A percentile compares a stretch with the other conserved stretches of the same genome.
Evolutionary conservation across 1,140 invertebrate species (phyloP).

Genomic region (Rhopalosiphum padi): DNA sequence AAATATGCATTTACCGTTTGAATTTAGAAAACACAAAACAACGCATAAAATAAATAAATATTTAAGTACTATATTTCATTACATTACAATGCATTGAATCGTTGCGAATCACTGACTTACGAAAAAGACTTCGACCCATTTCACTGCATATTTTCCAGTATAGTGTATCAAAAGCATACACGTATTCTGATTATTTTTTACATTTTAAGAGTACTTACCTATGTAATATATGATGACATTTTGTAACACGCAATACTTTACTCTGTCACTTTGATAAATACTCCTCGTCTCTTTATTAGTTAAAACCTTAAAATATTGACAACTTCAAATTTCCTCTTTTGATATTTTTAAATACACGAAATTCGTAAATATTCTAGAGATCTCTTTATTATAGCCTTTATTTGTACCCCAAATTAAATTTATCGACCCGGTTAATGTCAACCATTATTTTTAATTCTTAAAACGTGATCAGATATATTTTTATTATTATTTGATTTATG

Average conservation of each 20-base stretch:
- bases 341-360: background rate
- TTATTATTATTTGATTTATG: background rate
- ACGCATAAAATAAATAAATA: background rate
- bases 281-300: background rate
- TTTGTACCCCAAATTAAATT: background rate
- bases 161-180: background rate
- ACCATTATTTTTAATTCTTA: background rate
- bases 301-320: background rate
- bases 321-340: background rate
- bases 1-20: background rate
- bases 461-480: conserved; percentile 1
- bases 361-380: background rate
- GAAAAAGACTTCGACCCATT: background rate
- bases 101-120: background rate
- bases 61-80: background rate
- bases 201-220: background rate
- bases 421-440: background rate
- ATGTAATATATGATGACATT: background rate
- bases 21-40: background rate
- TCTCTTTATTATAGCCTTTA: background rate
- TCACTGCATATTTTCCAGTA: background rate
- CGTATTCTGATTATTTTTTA: background rate
- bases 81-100: background rate
- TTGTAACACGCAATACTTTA: background rate
- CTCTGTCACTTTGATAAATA: background rate